These are phyloP conservation scores for Cataglyphis cursor DNA, from an alignment of 2,888 invertebrate species.

Conservation along the genomic window DNA sequence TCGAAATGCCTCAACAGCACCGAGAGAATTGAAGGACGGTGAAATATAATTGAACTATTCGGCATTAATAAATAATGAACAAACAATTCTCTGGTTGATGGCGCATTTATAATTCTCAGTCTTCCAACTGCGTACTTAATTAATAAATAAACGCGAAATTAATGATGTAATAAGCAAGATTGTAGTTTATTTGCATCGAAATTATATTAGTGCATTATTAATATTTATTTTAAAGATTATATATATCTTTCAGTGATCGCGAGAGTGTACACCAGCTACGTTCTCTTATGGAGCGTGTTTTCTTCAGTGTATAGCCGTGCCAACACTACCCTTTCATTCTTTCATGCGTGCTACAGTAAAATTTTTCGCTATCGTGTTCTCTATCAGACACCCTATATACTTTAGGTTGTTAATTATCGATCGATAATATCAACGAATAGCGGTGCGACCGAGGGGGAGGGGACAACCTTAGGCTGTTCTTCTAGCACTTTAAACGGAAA, in stretches of 20 bases:
- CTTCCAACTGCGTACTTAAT: background rate
- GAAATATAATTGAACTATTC: constrained; percentile 9
- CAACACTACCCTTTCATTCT: constrained; percentile 28
- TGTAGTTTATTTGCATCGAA: background rate
- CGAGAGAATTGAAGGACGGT: background rate
- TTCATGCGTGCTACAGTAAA: constrained; percentile 23
- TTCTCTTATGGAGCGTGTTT: background rate
- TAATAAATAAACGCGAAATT: background rate
- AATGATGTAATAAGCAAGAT: background rate
- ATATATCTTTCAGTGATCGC: constrained; percentile 12
- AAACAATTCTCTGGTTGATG: background rate
- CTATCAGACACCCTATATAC: constrained; percentile 75
- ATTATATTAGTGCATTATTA: background rate
- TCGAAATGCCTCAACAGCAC: background rate
- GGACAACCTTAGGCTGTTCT: constrained; percentile 90
- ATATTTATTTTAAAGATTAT: background rate
- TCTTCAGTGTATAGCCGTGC: constrained; percentile 48
- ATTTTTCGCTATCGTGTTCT: constrained; percentile 40
- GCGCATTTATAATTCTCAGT: constrained; percentile 11
- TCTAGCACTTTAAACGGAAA: constrained; percentile 90
- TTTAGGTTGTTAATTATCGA: constrained; percentile 55
- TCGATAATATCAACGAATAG: constrained; percentile 78
- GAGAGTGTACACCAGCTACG: constrained; percentile 4
- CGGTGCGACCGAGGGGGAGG: constrained; percentile 86
- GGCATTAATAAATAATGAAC: background rate